phyloP scores from a whole-genome alignment of 2,888 invertebrate genomes.

The Tricholauxania praeusta region DNA sequence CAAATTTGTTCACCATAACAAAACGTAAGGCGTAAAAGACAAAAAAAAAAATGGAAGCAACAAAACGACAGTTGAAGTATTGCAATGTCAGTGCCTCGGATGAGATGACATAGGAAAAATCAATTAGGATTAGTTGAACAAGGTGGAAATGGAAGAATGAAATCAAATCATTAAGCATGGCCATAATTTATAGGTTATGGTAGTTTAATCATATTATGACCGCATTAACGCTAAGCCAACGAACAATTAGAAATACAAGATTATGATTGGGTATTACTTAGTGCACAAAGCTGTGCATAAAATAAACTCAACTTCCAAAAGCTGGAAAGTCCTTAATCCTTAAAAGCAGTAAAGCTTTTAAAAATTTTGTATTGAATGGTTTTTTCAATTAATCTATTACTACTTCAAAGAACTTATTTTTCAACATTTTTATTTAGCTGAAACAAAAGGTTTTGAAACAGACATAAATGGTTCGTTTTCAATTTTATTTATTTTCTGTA shows the following conservation, averaged over 20 bases:
- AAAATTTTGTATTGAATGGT: not conserved
- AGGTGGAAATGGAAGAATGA: conserved; percentile 34
- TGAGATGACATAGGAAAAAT: not conserved
- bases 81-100: not conserved
- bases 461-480: no score
- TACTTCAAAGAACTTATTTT: no score
- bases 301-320: not conserved
- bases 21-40: conserved; percentile 40
- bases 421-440: no score
- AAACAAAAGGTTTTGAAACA: no score
- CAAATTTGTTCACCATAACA: not conserved
- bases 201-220: no score
- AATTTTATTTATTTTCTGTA: no score
- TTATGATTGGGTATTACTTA: not conserved
- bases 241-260: not conserved
- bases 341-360: no score
- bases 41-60: conserved; percentile 43
- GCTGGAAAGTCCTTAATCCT: not conserved
- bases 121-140: conserved; percentile 25
- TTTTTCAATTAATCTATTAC: no score
- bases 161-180: conserved; percentile 39
- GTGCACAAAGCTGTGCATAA: not conserved
- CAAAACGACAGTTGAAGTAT: conserved; percentile 38
- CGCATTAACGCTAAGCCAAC: not conserved
- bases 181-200: not conserved